Percentiles rank a stretch among this genome's conserved stretches.
These are phyloP conservation scores for Thymelicus lineola DNA, from an alignment of 2,888 invertebrate species.

Conservation along the genomic window DNA sequence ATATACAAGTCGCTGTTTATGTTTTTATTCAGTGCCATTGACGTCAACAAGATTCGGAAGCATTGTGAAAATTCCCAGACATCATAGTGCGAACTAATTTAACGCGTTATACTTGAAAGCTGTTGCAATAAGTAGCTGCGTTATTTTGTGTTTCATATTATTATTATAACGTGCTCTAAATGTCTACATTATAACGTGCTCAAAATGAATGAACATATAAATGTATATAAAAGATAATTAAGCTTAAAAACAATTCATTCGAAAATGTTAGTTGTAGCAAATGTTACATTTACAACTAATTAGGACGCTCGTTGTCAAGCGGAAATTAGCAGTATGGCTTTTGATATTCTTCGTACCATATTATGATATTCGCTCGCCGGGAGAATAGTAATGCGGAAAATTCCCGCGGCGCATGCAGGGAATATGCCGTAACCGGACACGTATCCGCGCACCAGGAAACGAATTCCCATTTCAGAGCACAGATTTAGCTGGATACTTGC, in stretches of 20 bases:
- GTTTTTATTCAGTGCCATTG: no score
- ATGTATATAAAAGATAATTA: no score
- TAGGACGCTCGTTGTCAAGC: conserved; percentile 45
- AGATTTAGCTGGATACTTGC: conserved; percentile 2
- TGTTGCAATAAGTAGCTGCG: no score
- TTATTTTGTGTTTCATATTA: no score
- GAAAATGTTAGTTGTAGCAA: not conserved
- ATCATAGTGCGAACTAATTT: no score
- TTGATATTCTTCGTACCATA: conserved; percentile 66
- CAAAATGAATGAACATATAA: no score
- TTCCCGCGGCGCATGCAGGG: conserved; percentile 47
- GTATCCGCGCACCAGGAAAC: not conserved
- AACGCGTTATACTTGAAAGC: no score
- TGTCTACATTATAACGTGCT: no score
- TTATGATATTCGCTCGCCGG: conserved; percentile 62
- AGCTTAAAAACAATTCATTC: no score
- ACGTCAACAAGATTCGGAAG: no score
- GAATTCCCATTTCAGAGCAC: conserved; percentile 1
- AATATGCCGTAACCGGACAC: conserved; percentile 38
- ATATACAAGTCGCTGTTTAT: conserved; percentile 3
- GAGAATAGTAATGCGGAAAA: conserved; percentile 69
- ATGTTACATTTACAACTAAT: conserved; percentile 3
- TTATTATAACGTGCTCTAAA: no score
- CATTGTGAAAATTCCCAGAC: no score
- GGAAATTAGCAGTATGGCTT: conserved; percentile 66